Base-by-base conservation (phyloP, 2,797 vertebrate species). In the Enteromius afrohamiltoni region DNA sequence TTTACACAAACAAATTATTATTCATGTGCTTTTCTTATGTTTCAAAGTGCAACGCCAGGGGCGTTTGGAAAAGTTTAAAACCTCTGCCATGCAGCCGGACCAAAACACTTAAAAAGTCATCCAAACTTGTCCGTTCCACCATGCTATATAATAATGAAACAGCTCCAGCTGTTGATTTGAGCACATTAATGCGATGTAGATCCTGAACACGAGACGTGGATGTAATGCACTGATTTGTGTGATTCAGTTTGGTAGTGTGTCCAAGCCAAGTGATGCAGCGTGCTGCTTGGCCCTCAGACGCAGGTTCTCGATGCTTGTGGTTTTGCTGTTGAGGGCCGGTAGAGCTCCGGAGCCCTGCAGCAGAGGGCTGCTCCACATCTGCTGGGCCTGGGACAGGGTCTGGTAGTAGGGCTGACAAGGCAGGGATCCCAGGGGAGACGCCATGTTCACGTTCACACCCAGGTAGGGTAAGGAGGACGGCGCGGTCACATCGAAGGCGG, bases 321-420 rank as follows among this genome's bases (percentile, higher is more conserved):
- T 99, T 95, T 99, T 99, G 96, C 98, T 99, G 96, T 98, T 99
- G 92, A 99, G 96, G 90, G 95, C 96, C 1, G 95, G 94, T 60
- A 93, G 91, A 87, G 91, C 4, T 89, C 93, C 2, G 1, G 97
- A 93, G 0, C 94, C 90, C 79, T 97, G 97, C 89, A 99, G 92
- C 88, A 99, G 93, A 0, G 97, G 97, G 78, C 95, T 97, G 89
- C 95, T 97, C 98, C 98, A 99, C 74, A 99, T 96, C 84, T 98
- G 97, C 94, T 98, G 98, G 23, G 97, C 97, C 0, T 99, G 97
- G 31, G 97, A 97, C 90, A 99, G 93, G 0, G 96, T 97, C 94
- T 98, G 98, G 94, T 99, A 99, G 88, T 99, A 99, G 1, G 98
- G 97, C 93, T 98, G 98, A 93, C 98, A 99, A 88, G 97, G 97